Conservation (phyloP, 2,113 vertebrate species). For the Crotalus horridus region DNA sequence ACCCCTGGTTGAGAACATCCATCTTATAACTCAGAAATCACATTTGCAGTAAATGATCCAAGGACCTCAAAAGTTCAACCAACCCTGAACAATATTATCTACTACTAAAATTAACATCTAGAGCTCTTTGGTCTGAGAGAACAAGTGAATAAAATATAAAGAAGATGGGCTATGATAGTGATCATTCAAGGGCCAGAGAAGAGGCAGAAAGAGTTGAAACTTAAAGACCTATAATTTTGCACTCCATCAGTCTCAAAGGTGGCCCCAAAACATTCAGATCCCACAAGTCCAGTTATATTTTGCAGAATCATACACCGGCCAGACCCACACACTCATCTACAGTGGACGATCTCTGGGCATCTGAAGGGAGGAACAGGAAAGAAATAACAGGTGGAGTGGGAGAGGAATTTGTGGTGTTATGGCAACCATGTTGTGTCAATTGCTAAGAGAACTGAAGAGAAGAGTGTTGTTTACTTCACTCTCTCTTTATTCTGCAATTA, state of each 20-base stretch:
- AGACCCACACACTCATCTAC: background rate
- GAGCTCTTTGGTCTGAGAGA: background rate
- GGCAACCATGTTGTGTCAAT: conserved; percentile 48
- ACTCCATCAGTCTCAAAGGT: background rate
- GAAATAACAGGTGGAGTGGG: conserved; percentile 60
- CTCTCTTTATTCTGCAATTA: conserved; percentile 56
- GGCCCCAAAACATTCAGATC: background rate
- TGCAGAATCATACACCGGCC: background rate
- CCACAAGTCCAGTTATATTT: background rate
- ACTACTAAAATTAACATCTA: background rate
- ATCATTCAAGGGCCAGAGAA: background rate
- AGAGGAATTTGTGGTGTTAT: conserved; percentile 44
- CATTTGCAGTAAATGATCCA: background rate
- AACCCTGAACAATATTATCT: background rate
- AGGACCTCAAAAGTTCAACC: background rate
- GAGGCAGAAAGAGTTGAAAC: no score
- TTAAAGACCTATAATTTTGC: background rate
- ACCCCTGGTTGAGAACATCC: background rate
- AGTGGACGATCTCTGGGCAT: background rate
- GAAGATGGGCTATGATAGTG: background rate
- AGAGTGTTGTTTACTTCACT: background rate
- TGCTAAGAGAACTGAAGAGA: conserved; percentile 66
- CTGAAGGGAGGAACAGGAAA: background rate
- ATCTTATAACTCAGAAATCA: background rate
- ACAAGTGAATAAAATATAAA: background rate